Evolutionary conservation across 2,113 vertebrate species (phyloP).

Genomic region (Lepus europaeus): DNA sequence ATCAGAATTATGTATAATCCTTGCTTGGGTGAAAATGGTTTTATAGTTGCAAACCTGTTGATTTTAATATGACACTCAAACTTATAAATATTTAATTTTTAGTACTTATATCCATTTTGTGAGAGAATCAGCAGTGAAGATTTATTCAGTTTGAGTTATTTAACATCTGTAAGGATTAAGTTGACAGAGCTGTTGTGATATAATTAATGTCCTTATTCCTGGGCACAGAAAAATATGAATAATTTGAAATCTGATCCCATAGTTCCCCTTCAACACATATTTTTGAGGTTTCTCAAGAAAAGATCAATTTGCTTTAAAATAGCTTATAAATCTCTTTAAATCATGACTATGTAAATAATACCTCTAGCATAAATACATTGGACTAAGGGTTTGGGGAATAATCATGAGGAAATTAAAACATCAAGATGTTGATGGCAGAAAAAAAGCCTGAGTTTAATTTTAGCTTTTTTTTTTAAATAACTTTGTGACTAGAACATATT

Average conservation of each 20-base stretch:
- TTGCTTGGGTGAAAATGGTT: constrained; percentile 28
- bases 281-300: constrained; percentile 42
- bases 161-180: constrained; percentile 60
- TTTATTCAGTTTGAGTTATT: constrained; percentile 57
- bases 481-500: neutral
- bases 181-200: constrained; percentile 45
- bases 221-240: neutral
- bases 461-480: neutral
- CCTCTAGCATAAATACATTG: neutral
- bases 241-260: neutral
- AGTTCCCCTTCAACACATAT: neutral
- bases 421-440: neutral
- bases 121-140: neutral
- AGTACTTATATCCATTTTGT: neutral
- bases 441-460: neutral
- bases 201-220: constrained; percentile 53
- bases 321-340: neutral
- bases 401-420: neutral
- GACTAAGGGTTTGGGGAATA: neutral
- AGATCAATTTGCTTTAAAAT: neutral
- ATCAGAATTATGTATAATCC: neutral
- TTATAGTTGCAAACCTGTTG: neutral
- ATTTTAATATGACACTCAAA: constrained; percentile 36
- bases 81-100: constrained; percentile 37
- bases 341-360: neutral